Base-by-base conservation (phyloP, 1,140 invertebrate species). In the Chymomyza costata region DNA sequence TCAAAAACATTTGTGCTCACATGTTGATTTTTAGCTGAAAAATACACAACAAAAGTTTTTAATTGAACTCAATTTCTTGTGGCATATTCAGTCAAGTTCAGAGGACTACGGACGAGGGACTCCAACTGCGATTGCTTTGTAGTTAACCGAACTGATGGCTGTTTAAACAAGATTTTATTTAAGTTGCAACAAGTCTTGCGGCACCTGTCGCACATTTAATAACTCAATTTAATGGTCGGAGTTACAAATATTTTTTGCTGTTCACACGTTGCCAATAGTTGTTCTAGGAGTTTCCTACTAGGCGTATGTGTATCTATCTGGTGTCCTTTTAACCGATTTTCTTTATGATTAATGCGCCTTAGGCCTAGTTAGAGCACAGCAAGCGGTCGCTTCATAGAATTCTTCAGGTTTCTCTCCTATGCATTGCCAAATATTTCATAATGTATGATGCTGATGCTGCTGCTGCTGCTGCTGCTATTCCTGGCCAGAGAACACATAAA, bases 371-470 rank as follows among this genome's bases (percentile, higher is more conserved):
- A 25, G 8, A 8, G 3, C 21, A 8, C 21, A 25, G 21, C 21
- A 25, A 25, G 21, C 21, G 21, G 21, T 25, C 21, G 21, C 3
- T 25, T 25, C 3, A 8, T 25, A 3, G 21, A 25, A 11, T 34
- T 43, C 17, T 17, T 35, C 39, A 65, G 59, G 54, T 61, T 50
- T 34, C 41, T 49, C 43, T 47, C 45, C 45, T 55, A n/a, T n/a
- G n/a, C 49, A 52, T 48, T 71, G 58, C 68, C 58, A 64, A 70
- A 73, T 68, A 73, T 73, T 73, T 74, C 69, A 73, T 73, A 73
- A 73, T 54, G 74, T 69, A 74, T 56, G 39, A 40, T 37, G 53
- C n/a, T n/a, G n/a, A n/a, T 5, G 8, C 3, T 5, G 21, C 21
- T 25, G 21, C 21, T 25, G n/a, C n/a, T 5, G 8, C 3, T 5